Percentiles rank a stretch among this genome's conserved stretches.
phyloP scores from a whole-genome alignment of 2,888 invertebrate genomes.

The Cantharis flavilabris region DNA sequence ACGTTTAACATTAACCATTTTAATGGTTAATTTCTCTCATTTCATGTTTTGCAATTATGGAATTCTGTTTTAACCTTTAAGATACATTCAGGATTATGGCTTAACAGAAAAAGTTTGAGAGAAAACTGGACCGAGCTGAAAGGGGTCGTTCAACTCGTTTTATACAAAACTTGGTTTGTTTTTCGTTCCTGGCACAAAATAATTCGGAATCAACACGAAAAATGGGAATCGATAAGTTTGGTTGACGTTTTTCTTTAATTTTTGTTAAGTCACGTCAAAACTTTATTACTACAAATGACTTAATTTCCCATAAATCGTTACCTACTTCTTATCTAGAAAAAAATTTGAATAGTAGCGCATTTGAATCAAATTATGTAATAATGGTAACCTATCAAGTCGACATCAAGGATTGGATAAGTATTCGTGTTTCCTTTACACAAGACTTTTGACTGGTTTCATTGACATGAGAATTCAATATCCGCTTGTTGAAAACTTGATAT shows the following conservation, averaged over 20 bases:
- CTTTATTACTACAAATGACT: not conserved
- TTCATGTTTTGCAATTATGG: conserved; percentile 33
- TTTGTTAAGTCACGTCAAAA: not conserved
- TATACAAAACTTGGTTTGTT: not conserved
- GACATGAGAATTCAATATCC: conserved; percentile 21
- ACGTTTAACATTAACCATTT: not conserved
- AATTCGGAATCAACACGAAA: not conserved
- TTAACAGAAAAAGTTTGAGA: not conserved
- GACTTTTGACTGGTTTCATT: conserved; percentile 7
- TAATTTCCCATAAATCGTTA: not conserved
- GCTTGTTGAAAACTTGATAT: conserved; percentile 9
- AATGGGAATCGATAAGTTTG: not conserved
- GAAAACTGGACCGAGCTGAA: not conserved
- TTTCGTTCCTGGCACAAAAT: conserved; percentile 6
- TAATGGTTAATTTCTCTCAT: conserved; percentile 34
- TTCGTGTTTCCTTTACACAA: not conserved
- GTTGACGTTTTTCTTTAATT: not conserved
- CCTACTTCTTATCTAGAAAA: not conserved
- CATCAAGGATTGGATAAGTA: not conserved
- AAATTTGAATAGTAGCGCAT: not conserved
- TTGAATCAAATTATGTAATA: not conserved
- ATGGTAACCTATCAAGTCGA: not conserved
- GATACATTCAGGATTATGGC: not conserved
- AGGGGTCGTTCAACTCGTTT: conserved; percentile 11
- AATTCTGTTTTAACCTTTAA: conserved; percentile 11